A percentile compares a stretch with the other conserved stretches of the same genome.
These are phyloP conservation scores for Perdita meconis DNA, from an alignment of 2,888 invertebrate genomes.

Conservation along the genomic window DNA sequence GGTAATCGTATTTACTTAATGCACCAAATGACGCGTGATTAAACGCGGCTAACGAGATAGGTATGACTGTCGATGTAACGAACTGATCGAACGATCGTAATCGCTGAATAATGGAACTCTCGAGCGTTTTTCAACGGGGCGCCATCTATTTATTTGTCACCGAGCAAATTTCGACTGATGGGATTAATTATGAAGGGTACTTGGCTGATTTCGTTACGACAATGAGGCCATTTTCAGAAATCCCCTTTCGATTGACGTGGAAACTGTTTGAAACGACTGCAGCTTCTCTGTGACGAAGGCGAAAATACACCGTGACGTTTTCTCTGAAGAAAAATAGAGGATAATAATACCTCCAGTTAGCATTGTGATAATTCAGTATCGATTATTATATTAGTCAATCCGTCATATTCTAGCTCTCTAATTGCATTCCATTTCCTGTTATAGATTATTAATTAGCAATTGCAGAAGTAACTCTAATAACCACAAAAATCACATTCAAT, in stretches of 20 bases:
- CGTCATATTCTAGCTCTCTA: no score
- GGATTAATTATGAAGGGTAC: constrained; percentile 6
- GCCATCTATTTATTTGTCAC: constrained; percentile 10
- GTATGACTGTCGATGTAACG: constrained; percentile 45
- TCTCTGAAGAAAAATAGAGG: no score
- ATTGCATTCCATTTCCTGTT: no score
- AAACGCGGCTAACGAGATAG: constrained; percentile 38
- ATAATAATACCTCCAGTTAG: no score
- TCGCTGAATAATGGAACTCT: constrained; percentile 47
- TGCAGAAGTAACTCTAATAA: no score
- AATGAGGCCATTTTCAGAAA: neutral
- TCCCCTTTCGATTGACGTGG: neutral
- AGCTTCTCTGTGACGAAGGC: no score
- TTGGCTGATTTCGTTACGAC: neutral
- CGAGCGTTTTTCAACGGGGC: constrained; percentile 30
- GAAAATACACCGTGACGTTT: no score
- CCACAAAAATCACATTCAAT: no score
- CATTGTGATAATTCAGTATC: no score
- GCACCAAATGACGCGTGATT: constrained; percentile 64
- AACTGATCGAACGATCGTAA: constrained; percentile 50
- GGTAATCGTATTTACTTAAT: constrained; percentile 68
- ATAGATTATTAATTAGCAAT: no score
- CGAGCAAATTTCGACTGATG: constrained; percentile 18
- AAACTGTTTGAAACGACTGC: no score
- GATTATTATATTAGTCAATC: no score